Evolutionary conservation across 1,140 invertebrate species (phyloP).

Genomic region (Catajapyx aquilonaris): DNA sequence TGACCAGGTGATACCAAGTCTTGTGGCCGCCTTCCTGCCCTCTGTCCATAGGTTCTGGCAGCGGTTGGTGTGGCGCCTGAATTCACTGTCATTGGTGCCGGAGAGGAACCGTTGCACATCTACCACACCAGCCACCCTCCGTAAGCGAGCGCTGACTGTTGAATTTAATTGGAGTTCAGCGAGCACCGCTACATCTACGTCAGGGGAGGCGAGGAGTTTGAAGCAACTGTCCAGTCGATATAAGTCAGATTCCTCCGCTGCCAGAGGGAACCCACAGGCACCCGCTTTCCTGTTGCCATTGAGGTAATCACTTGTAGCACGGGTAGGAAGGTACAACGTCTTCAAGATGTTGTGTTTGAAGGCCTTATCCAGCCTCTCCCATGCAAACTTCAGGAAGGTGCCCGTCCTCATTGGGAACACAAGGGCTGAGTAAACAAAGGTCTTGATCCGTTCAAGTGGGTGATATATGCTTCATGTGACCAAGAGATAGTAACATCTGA

Average conservation of each 20-base stretch:
- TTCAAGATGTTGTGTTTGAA: neutral
- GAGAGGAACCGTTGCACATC: neutral
- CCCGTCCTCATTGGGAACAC: too few species aligned
- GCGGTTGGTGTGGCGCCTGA: neutral
- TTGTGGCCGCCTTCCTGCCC: neutral
- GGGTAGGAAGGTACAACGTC: neutral
- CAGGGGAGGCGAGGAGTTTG: neutral
- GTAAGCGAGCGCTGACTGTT: too few species aligned
- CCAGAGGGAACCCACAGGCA: neutral
- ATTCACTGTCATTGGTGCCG: neutral
- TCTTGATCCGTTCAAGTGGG: constrained; percentile 12
- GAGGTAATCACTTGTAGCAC: constrained; percentile 5
- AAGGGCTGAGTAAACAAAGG: constrained; percentile 10
- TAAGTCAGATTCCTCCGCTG: neutral
- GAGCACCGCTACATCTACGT: too few species aligned
- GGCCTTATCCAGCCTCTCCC: constrained; percentile 4
- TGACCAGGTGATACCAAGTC: neutral
- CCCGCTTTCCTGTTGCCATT: constrained; percentile 3
- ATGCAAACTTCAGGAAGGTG: constrained; percentile 1
- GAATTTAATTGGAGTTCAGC: neutral
- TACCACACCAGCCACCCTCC: neutral
- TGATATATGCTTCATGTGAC: too few species aligned
- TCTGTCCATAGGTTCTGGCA: neutral
- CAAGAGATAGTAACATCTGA: neutral
- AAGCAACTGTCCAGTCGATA: neutral